A percentile compares a stretch with the other conserved stretches of the same genome.
Conservation (phyloP, 2,888 invertebrate genomes). For the Leptogaster cylindrica region DNA sequence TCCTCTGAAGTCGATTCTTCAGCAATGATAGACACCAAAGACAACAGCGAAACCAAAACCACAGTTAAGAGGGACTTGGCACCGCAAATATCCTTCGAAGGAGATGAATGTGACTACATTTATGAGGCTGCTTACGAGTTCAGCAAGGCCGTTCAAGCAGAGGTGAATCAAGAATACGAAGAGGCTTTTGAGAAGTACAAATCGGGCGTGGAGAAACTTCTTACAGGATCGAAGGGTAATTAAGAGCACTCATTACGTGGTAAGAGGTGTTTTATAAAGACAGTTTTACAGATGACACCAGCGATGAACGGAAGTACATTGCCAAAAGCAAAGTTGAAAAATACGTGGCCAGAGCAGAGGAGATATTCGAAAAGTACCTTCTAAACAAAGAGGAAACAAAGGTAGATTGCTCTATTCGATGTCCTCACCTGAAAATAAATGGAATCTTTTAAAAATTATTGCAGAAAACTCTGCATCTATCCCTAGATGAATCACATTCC, state of each 20-base stretch:
- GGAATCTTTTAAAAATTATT: neutral
- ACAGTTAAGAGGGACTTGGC: slow-evolving; percentile 49
- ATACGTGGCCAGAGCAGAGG: slow-evolving; percentile 59
- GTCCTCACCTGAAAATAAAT: neutral
- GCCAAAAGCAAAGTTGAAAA: slow-evolving; percentile 61
- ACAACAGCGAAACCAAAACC: neutral
- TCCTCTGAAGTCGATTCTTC: too few relatives aligned
- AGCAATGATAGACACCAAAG: neutral
- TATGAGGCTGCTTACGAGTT: slow-evolving; percentile 61
- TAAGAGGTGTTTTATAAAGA: neutral
- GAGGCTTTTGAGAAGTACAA: slow-evolving; percentile 58
- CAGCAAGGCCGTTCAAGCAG: slow-evolving; percentile 60
- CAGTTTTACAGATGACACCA: slow-evolving; percentile 57
- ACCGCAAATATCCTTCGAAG: slow-evolving; percentile 59
- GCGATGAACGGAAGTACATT: slow-evolving; percentile 58
- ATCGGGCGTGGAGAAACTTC: slow-evolving; percentile 57
- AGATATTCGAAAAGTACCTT: slow-evolving; percentile 57
- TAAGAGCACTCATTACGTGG: neutral
- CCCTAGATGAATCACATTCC: slow-evolving; percentile 53
- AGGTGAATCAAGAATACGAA: slow-evolving; percentile 58
- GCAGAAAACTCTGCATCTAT: slow-evolving; percentile 54
- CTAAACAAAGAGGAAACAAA: slow-evolving; percentile 44
- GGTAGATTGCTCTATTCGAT: neutral
- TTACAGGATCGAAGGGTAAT: slow-evolving; percentile 56
- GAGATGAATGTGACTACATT: slow-evolving; percentile 60